Conservation (phyloP, 2,888 invertebrate species). For the Tenthredo distinguenda region DNA sequence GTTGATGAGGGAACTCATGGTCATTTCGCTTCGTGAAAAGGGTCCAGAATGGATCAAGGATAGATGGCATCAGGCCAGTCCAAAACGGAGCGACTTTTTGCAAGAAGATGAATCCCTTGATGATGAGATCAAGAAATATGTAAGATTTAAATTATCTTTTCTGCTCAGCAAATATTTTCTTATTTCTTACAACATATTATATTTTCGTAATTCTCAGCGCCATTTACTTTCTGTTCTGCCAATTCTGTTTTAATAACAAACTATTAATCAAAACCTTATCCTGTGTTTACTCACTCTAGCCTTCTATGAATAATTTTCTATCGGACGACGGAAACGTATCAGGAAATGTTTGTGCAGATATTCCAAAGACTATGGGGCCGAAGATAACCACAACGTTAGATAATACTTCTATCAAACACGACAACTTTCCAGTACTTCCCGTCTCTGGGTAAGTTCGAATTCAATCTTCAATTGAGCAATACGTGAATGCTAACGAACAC, state of each 20-base stretch:
- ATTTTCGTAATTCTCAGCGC: too few relatives aligned
- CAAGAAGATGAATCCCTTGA: constrained; percentile 76
- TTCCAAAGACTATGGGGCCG: not conserved
- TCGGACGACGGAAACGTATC: not conserved
- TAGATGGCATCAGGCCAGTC: constrained; percentile 80
- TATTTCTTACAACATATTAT: too few relatives aligned
- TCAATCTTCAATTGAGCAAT: not conserved
- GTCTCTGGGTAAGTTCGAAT: constrained; percentile 69
- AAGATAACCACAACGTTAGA: not conserved
- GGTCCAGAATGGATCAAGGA: constrained; percentile 80
- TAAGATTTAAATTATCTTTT: constrained; percentile 64
- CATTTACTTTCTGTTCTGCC: too few relatives aligned
- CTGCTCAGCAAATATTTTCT: too few relatives aligned
- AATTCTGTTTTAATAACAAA: too few relatives aligned
- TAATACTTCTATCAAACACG: not conserved
- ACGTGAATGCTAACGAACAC: not conserved
- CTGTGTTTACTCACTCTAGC: not conserved
- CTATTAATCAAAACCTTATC: too few relatives aligned
- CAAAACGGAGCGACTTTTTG: constrained; percentile 81
- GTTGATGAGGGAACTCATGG: constrained; percentile 82
- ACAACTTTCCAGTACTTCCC: constrained; percentile 59
- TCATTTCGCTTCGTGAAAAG: constrained; percentile 81
- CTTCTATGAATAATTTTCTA: not conserved
- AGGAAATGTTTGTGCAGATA: not conserved
- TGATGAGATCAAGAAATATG: constrained; percentile 79